Conservation (phyloP, 2,113 vertebrate species). For the Romanogobio albipinnatus region DNA sequence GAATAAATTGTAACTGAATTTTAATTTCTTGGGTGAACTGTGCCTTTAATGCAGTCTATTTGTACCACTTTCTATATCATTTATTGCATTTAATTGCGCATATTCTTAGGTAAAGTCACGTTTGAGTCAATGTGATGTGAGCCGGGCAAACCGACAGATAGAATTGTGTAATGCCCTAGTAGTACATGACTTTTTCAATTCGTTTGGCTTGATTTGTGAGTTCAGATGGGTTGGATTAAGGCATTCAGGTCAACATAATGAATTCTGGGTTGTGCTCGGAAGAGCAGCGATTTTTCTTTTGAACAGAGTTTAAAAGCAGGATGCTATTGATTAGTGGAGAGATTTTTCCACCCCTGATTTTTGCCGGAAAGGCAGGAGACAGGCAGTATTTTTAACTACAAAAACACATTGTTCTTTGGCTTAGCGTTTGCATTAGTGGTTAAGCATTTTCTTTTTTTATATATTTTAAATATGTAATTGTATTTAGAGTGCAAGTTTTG, state of each 20-base stretch:
- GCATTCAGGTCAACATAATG: slow-evolving; percentile 47
- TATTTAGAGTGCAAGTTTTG: neutral
- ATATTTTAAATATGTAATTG: neutral
- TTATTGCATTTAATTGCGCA: neutral
- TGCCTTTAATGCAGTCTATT: neutral
- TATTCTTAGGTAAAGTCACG: neutral
- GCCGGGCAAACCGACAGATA: slow-evolving; percentile 17
- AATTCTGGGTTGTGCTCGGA: slow-evolving; percentile 21
- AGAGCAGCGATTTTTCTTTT: slow-evolving; percentile 39
- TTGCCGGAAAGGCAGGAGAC: slow-evolving; percentile 28
- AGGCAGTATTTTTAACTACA: slow-evolving; percentile 35
- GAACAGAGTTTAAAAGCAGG: slow-evolving; percentile 18
- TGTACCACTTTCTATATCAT: neutral
- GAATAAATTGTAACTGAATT: neutral
- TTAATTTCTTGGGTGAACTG: neutral
- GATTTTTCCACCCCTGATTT: slow-evolving; percentile 35
- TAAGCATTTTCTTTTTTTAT: neutral
- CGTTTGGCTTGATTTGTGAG: slow-evolving; percentile 24
- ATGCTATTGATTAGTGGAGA: slow-evolving; percentile 50
- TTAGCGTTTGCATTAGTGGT: neutral
- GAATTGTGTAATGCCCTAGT: slow-evolving; percentile 54
- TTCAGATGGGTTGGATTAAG: slow-evolving; percentile 56
- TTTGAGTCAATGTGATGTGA: slow-evolving; percentile 36
- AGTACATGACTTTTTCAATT: slow-evolving; percentile 63
- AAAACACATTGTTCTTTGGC: slow-evolving; percentile 39